Evolutionary conservation across 2,113 vertebrate species (phyloP), one percentile per base, ranked within the genome.

Genomic region (Gopherus flavomarginatus): DNA sequence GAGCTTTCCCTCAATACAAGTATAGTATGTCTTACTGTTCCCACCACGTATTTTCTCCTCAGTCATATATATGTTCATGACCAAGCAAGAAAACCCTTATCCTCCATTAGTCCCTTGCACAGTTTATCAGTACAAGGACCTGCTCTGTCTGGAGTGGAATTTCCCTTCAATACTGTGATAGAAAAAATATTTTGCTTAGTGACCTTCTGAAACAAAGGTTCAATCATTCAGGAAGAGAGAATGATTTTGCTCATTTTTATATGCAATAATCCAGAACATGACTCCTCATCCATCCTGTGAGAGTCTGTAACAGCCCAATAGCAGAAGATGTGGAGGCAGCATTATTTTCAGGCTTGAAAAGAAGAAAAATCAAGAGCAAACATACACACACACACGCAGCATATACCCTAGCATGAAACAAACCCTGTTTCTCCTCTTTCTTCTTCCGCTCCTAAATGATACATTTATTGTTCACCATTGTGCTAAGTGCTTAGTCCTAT

Each of bases 171-270:
- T 59, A 27, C 57, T 59, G 57, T 6, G 24, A 59, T 59, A 29
- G 27, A 59, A 4, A 59, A 59, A 29, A 59, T 27, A 29, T 59
- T 29, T 59, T 59, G 10, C 12, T 59, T 1, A 0, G 31, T 90
- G 77, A 95, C 54, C n/a, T 79, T 86, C 80, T 84, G 38, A 92
- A 90, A 49, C 86, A 35, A 92, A n/a, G 17, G 0, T 1, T 1
- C 0, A 0, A 85, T 84, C 1, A 17, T 95, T 85, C 26, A 86
- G 50, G 79, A 79, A 0, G 4, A 89, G 83, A 87, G 47, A 95
- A 95, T 86, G 95, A 97, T 95, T 97, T 95, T 89, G 89, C 49
- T 75, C 38, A 59, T 89, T 90, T 93, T 95, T 85, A 94, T 2
- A 42, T 59, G 50, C 80, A 79, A 52, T 69, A 80, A 53, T 31